Conservation (phyloP, 2,797 vertebrate species). For the Lateolabrax maculatus region DNA sequence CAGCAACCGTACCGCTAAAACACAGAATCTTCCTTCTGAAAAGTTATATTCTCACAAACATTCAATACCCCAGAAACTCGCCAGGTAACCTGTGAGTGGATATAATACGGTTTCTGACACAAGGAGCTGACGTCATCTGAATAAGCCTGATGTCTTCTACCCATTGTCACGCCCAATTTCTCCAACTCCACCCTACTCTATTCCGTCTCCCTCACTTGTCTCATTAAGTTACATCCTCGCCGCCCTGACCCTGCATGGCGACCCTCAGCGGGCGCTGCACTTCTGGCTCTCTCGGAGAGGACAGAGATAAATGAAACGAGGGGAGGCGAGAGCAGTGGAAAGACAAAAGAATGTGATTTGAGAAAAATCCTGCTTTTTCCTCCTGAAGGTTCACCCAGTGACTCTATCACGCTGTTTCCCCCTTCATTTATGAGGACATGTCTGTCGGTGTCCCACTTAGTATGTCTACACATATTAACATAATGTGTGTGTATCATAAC, state of each 20-base stretch:
- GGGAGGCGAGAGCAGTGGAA: slow-evolving; percentile 6
- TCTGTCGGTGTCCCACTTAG: slow-evolving; percentile 8
- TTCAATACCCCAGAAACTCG: neutral
- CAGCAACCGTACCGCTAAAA: neutral
- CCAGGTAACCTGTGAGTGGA: neutral
- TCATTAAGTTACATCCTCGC: slow-evolving; percentile 57
- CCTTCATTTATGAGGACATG: slow-evolving; percentile 24
- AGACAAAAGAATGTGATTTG: slow-evolving; percentile 35
- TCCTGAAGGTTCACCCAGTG: slow-evolving; percentile 23
- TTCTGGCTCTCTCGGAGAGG: slow-evolving; percentile 28
- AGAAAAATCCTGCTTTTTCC: slow-evolving; percentile 6
- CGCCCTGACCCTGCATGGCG: slow-evolving; percentile 50
- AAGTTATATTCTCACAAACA: neutral
- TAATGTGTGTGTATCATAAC: slow-evolving; percentile 27
- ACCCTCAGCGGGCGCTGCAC: slow-evolving; percentile 56
- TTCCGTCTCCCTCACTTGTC: slow-evolving; percentile 39
- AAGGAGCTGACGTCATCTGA: slow-evolving; percentile 6
- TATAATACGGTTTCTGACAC: slow-evolving; percentile 13
- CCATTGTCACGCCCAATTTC: slow-evolving; percentile 30
- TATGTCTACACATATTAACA: slow-evolving; percentile 36
- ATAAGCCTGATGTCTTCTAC: neutral
- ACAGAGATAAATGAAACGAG: slow-evolving; percentile 51
- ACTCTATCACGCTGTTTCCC: slow-evolving; percentile 36
- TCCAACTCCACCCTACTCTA: neutral
- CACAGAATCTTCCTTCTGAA: neutral